These are phyloP conservation scores for Tretioscincus oriximinensis DNA, from an alignment of 2,113 vertebrate genomes.

Conservation along the genomic window DNA sequence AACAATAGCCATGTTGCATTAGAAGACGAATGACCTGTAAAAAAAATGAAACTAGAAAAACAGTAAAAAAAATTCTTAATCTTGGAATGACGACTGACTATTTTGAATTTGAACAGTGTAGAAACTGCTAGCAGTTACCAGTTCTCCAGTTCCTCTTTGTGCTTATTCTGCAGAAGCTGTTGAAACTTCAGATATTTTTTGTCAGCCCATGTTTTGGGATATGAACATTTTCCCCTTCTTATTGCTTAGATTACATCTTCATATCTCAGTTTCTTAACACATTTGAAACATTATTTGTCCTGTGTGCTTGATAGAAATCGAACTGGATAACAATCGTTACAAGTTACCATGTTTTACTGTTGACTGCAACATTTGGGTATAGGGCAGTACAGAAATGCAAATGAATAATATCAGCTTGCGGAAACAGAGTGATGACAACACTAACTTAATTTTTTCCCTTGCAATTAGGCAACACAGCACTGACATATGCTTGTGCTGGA, in stretches of 20 bases:
- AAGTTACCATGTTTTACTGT: too few species aligned
- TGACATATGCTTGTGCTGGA: slow-evolving; percentile 96
- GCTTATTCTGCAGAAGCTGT: neutral
- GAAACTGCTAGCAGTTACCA: neutral
- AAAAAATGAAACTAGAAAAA: neutral
- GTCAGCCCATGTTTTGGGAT: neutral
- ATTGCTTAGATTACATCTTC: neutral
- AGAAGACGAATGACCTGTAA: neutral
- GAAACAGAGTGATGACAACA: neutral
- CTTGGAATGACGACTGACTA: neutral
- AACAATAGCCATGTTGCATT: neutral
- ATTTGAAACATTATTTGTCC: neutral
- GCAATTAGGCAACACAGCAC: slow-evolving; percentile 90
- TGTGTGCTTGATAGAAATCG: accelerated
- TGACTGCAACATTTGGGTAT: too few species aligned
- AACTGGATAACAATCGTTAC: neutral
- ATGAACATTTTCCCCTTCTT: too few species aligned
- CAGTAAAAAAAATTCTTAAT: too few species aligned
- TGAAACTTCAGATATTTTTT: neutral
- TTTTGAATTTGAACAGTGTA: neutral
- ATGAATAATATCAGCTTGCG: accelerated
- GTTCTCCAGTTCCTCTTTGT: neutral
- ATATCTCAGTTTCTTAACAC: neutral
- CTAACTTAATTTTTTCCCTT: accelerated
- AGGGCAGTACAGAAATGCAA: too few species aligned